Evolutionary conservation across 2,113 vertebrate species (phyloP).

Genomic region (Hippopotamus amphibius): DNA sequence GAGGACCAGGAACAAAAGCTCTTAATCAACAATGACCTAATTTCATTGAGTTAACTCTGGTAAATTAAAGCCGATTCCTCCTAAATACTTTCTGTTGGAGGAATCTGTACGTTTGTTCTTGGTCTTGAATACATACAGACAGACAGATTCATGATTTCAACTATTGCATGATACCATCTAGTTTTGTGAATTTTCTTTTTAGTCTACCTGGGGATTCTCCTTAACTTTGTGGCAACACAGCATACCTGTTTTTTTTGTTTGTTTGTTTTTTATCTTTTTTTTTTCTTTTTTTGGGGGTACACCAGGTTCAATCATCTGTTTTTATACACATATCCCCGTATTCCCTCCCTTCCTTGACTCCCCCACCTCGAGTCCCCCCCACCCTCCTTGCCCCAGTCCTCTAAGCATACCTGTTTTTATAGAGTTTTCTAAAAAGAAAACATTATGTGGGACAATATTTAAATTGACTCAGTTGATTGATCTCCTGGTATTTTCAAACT

Average conservation of each 20-base stretch:
- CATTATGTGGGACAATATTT: slow-evolving; percentile 30
- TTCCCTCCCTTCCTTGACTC: no score
- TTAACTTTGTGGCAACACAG: not conserved
- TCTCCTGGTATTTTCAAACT: not conserved
- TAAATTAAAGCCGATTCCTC: not conserved
- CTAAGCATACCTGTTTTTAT: not conserved
- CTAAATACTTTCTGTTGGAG: not conserved
- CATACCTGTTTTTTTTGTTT: not conserved
- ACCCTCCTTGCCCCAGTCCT: no score
- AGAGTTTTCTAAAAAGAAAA: slow-evolving; percentile 29
- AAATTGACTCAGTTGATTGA: not conserved
- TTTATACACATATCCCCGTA: no score
- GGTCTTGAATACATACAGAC: not conserved
- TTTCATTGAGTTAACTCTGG: not conserved
- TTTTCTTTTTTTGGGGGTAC: no score
- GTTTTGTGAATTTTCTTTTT: slow-evolving; percentile 1
- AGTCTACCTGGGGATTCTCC: not conserved
- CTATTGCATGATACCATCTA: not conserved
- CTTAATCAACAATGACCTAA: not conserved
- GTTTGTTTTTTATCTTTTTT: no score
- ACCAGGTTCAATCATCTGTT: no score
- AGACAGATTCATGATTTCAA: not conserved
- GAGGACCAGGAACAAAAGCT: not conserved
- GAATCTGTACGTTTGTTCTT: not conserved
- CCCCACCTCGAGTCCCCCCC: no score